These are phyloP conservation scores for Triplophysa bombifrons DNA, from an alignment of 2,797 vertebrate species.

Conservation along the genomic window DNA sequence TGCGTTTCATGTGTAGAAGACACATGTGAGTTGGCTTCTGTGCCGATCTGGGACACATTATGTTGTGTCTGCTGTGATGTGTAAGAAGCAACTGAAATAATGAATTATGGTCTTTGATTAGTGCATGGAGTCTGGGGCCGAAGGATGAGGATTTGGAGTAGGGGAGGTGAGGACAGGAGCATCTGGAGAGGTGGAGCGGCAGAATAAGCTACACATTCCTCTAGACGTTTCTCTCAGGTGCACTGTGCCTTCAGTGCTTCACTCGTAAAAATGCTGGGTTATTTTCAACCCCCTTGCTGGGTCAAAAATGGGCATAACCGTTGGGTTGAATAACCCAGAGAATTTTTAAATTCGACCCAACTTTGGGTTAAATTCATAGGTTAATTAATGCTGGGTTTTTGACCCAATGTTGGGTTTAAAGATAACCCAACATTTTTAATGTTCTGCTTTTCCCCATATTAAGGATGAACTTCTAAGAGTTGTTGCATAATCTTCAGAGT, in stretches of 20 bases:
- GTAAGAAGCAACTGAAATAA: slow-evolving; percentile 1
- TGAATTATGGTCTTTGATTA: slow-evolving; percentile 8
- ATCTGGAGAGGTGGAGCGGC: slow-evolving; percentile 32
- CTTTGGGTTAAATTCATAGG: too few relatives aligned
- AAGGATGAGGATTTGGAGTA: slow-evolving; percentile 59
- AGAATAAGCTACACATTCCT: slow-evolving; percentile 38
- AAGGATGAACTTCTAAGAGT: not conserved
- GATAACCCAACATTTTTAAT: too few relatives aligned
- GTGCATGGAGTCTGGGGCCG: slow-evolving; percentile 52
- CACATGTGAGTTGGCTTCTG: not conserved
- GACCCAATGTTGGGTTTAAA: too few relatives aligned
- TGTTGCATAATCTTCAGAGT: slow-evolving; percentile 36
- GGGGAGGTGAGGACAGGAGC: slow-evolving; percentile 51
- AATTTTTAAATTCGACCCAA: too few relatives aligned
- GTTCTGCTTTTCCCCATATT: not conserved
- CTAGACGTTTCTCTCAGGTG: slow-evolving; percentile 17
- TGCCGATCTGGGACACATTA: not conserved
- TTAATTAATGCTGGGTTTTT: too few relatives aligned
- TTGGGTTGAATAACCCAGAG: too few relatives aligned
- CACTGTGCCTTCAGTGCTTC: not conserved
- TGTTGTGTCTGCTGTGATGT: not conserved
- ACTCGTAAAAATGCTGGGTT: too few relatives aligned
- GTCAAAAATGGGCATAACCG: too few relatives aligned
- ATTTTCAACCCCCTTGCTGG: too few relatives aligned
- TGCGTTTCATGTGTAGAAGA: slow-evolving; percentile 8